Evolutionary conservation across 2,113 vertebrate species (phyloP).

Genomic region (Petrocephalus microphthalmus): DNA sequence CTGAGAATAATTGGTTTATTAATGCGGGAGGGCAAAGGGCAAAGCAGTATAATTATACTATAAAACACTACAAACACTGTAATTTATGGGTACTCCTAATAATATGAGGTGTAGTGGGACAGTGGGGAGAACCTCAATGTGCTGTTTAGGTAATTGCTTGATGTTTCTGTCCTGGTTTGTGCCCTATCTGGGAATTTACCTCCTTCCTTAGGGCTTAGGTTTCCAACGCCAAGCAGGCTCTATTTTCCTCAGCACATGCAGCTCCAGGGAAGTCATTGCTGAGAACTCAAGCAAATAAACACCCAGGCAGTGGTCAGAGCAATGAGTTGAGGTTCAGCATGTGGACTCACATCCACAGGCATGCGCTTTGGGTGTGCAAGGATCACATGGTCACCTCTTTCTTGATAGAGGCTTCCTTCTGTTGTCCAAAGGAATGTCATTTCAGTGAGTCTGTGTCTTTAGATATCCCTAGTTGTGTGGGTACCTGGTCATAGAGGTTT

Average conservation of each 20-base stretch:
- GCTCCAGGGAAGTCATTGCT: not conserved
- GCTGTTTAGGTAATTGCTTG: not conserved
- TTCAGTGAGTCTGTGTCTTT: not conserved
- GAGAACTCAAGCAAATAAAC: not conserved
- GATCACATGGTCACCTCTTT: not conserved
- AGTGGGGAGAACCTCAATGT: not conserved
- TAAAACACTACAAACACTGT: not conserved
- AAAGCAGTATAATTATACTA: not conserved
- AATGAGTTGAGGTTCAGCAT: not conserved
- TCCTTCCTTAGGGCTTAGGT: not conserved
- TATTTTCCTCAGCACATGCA: not conserved
- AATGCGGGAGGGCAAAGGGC: not conserved
- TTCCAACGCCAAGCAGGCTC: not conserved
- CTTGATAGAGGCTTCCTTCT: not conserved
- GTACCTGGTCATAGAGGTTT: not conserved
- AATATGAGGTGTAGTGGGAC: not conserved
- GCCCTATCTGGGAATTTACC: not conserved
- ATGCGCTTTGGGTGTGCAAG: not conserved
- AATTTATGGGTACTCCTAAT: not conserved
- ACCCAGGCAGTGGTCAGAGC: not conserved
- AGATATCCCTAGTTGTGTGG: not conserved
- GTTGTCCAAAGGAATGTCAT: not conserved
- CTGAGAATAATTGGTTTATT: not conserved
- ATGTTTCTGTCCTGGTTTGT: not conserved
- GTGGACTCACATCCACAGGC: not conserved